phyloP scores from a whole-genome alignment of 2,113 vertebrate species.

The Crypturellus undulatus region DNA sequence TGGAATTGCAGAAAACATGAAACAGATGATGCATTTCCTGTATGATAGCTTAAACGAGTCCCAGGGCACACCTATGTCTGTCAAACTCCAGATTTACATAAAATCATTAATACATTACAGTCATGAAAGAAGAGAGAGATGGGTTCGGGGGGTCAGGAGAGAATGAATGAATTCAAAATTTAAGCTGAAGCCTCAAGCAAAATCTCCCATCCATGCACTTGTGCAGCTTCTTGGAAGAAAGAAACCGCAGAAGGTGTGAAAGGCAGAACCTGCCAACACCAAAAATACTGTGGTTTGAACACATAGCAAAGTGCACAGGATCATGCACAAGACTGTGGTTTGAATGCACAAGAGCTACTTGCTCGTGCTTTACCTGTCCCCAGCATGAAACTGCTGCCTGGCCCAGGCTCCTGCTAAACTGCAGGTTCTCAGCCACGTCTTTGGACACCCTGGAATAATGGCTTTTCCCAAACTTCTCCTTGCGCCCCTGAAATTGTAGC shows the following conservation, averaged over 20 bases:
- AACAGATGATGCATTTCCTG: conserved; percentile 56
- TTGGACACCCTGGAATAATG: background rate
- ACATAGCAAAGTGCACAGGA: background rate
- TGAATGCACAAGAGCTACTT: background rate
- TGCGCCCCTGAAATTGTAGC: background rate
- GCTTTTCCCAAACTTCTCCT: background rate
- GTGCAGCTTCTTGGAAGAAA: background rate
- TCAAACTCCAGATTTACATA: conserved; percentile 63
- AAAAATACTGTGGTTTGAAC: background rate
- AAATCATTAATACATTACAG: conserved; percentile 71
- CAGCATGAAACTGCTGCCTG: background rate
- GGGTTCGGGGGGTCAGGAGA: background rate
- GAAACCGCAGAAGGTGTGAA: background rate
- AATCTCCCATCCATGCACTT: fast-evolving
- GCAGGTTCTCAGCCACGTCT: background rate
- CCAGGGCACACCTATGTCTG: conserved; percentile 39
- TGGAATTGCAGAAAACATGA: conserved; percentile 2
- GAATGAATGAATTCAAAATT: conserved; percentile 29
- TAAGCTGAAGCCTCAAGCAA: background rate
- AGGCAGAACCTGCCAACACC: background rate
- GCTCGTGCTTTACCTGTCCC: background rate
- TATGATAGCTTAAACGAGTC: conserved; percentile 56
- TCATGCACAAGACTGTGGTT: too few relatives aligned
- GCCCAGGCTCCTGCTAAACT: background rate
- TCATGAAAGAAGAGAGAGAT: background rate